phyloP scores from a whole-genome alignment of 64 coral and sea anemone genomes.

The Montipora capricornis region DNA sequence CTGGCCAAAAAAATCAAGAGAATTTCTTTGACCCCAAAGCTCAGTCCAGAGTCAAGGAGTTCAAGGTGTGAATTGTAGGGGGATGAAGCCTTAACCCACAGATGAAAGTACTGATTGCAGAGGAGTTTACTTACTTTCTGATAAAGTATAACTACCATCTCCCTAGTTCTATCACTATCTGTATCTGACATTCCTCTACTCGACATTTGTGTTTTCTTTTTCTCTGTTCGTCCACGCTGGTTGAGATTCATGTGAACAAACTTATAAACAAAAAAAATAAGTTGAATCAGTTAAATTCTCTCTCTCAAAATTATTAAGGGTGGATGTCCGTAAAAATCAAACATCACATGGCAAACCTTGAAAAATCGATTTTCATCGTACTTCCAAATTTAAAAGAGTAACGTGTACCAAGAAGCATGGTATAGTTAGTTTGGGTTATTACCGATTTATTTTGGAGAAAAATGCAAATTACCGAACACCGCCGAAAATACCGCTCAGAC shows the following conservation, averaged over 20 bases:
- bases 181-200: not conserved
- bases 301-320: not conserved
- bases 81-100: not conserved
- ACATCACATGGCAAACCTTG: no score
- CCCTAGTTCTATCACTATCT: not conserved
- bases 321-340: no score
- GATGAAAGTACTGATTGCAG: not conserved
- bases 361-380: no score
- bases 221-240: not conserved
- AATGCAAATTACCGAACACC: no score
- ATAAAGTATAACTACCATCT: not conserved
- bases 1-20: not conserved
- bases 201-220: not conserved
- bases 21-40: not conserved
- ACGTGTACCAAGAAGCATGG: no score
- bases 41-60: not conserved
- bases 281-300: not conserved
- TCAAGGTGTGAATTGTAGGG: not conserved
- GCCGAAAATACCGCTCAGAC: no score
- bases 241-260: slow-evolving; percentile 14
- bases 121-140: slow-evolving; percentile 12
- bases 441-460: no score
- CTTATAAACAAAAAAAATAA: not conserved
- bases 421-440: no score
- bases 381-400: no score